Percentiles rank a stretch among this genome's conserved stretches.
Evolutionary conservation across 2,113 vertebrate genomes (phyloP).

Genomic region (Callithrix jacchus): DNA sequence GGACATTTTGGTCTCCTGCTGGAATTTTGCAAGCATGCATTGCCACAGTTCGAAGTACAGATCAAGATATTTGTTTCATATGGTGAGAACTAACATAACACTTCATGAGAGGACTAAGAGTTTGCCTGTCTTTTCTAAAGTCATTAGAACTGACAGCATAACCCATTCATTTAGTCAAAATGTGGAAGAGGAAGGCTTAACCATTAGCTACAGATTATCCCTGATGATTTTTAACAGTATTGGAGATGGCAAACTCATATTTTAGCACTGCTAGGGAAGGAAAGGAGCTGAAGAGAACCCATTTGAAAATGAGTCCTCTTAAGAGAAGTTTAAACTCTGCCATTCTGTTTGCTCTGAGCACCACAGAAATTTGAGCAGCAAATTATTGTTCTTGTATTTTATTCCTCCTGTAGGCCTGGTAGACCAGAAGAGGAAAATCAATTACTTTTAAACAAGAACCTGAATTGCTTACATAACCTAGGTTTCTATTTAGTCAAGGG

Average conservation of each 20-base stretch:
- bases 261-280: neutral
- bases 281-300: constrained; percentile 23
- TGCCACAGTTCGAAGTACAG: constrained; percentile 64
- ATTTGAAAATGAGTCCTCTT: constrained; percentile 22
- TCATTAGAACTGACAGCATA: constrained; percentile 62
- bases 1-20: constrained; percentile 68
- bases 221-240: constrained; percentile 55
- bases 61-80: constrained; percentile 74
- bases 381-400: neutral
- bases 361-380: constrained; percentile 24
- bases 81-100: constrained; percentile 60
- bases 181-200: constrained; percentile 60
- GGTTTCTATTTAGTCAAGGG: neutral
- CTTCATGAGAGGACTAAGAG: constrained; percentile 64
- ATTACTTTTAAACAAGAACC: constrained; percentile 45
- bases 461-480: constrained; percentile 16
- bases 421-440: neutral
- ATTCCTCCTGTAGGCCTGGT: neutral
- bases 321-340: neutral
- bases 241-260: constrained; percentile 10
- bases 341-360: neutral
- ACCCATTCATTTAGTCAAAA: constrained; percentile 48
- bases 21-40: constrained; percentile 78
- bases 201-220: constrained; percentile 62
- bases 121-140: constrained; percentile 63